Evolutionary conservation across 2,113 vertebrate genomes (phyloP).

Genomic region (Erpornis zantholeuca): DNA sequence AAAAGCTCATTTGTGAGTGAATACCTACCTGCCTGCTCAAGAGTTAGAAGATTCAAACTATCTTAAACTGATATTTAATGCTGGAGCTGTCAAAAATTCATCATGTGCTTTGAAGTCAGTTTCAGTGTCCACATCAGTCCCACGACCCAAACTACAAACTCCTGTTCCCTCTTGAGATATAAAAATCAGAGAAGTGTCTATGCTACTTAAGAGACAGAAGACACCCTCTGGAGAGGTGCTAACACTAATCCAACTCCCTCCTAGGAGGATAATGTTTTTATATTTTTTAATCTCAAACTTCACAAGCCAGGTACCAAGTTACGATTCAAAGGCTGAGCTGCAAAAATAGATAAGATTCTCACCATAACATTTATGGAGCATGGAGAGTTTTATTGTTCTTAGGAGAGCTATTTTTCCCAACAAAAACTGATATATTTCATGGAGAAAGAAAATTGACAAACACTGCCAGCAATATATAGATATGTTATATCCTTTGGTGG

Average conservation of each 20-base stretch:
- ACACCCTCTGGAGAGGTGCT: neutral
- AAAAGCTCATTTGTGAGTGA: neutral
- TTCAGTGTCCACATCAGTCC: neutral
- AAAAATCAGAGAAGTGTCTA: neutral
- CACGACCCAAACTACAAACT: neutral
- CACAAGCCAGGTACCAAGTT: neutral
- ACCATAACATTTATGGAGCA: neutral
- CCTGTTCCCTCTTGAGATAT: neutral
- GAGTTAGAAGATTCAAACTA: neutral
- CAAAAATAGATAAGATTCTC: neutral
- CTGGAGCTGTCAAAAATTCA: neutral
- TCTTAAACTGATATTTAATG: neutral
- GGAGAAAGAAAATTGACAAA: neutral
- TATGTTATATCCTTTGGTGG: neutral
- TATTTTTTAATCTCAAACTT: neutral
- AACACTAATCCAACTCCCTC: neutral
- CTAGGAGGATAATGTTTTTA: accelerated
- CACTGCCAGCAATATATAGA: neutral
- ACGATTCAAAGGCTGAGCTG: neutral
- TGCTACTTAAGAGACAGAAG: neutral
- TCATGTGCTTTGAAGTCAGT: neutral
- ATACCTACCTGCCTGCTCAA: neutral
- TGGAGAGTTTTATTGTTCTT: neutral
- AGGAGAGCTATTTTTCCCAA: neutral
- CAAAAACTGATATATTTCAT: neutral